Evolutionary conservation across 2,113 vertebrate genomes (phyloP), one percentile per base, ranked within the genome.

Genomic region (Epinephelus moara): DNA sequence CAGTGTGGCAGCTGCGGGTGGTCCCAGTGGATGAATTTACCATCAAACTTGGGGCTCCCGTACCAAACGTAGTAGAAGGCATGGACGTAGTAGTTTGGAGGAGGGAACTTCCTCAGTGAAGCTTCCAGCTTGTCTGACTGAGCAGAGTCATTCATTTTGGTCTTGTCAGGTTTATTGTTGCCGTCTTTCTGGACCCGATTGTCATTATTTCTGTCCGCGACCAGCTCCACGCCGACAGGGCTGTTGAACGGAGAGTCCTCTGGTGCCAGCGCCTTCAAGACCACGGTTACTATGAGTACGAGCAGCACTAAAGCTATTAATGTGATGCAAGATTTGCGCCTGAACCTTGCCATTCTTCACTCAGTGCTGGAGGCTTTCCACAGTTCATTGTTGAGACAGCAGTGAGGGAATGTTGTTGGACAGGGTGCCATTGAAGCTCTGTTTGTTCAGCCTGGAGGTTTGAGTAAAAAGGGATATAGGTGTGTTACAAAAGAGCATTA

Each of bases 11-110:
- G 85, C 63, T 97, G 57, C 0, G 96, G 96, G 83, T 99, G 98
- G 85, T 99, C 95, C 98, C 98, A 99, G 92, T 99, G 98, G 93
- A 99, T 89, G 55, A 98, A 99, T 94, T 97, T 98, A 42, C 97
- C 97, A 90, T 99, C 96, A 90, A 96, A 97, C 87, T 96, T 94
- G 23, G 97, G 98, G 92, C 96, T 98, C 61, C 98, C 98, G 91
- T 95, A 99, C 98, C 98, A 99, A 0, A 87, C 92, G 45, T 99
- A 99, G 92, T 99, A 99, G 93, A 99, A 99, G 50, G 94, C 93
- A 80, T 99, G 98, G 13, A 99, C 87, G 59, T 97, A 96, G 84
- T 99, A 99, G 92, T 99, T 99, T 42, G 96, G 96, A 82, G 96
- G 89, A 88, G 96, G 95, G 13, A 95, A 89, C 21, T 91, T 94